Evolutionary conservation across 2,797 vertebrate genomes (phyloP), one percentile per base, ranked within the genome.

Genomic region (Protonibea diacanthus): DNA sequence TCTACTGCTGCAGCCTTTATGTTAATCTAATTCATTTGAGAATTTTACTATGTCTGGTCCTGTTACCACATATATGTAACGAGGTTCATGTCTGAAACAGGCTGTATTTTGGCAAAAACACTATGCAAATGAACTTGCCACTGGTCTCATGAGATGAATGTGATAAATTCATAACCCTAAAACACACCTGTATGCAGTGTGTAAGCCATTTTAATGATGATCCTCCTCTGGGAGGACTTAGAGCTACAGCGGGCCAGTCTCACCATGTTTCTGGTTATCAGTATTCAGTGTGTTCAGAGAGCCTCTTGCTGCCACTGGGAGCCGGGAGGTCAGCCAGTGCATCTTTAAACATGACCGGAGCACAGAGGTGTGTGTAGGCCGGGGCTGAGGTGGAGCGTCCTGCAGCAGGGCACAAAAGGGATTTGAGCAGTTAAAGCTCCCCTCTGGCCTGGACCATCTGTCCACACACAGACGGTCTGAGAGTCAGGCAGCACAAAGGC

Each of bases 391-490:
- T 60, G 47, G 33, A 27, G 74, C 23, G 60, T 76, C 75, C 56
- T 76, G 66, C 64, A n/a, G 55, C 17, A 20, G 60, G 72, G 59
- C 66, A 84, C 81, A 84, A 83, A 38, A 79, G 15, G 62, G 77
- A 82, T 82, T 82, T 83, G 60, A 78, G 65, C 44, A 33, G 59
- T 72, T 89, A 73, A 86, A 76, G 75, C 60, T 78, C 52, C 45
- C 52, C 61, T 74, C 57, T 82, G 72, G 58, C 74, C 69, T 8
- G 29, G 57, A 75, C 91, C 91, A 91, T 93, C 92, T 93, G 92
- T 87, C 89, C 78, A 29, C 55, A n/a, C 66, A 70, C 40, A 67
- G 49, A 56, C 29, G 6, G 56, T 49, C 40, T 72, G 80, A 47
- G 55, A 79, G 74, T 44, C 72, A 25, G 47, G 63, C 38, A 40